Evolutionary conservation across 2,888 invertebrate species (phyloP).

Genomic region (Synanthedon formicaeformis): DNA sequence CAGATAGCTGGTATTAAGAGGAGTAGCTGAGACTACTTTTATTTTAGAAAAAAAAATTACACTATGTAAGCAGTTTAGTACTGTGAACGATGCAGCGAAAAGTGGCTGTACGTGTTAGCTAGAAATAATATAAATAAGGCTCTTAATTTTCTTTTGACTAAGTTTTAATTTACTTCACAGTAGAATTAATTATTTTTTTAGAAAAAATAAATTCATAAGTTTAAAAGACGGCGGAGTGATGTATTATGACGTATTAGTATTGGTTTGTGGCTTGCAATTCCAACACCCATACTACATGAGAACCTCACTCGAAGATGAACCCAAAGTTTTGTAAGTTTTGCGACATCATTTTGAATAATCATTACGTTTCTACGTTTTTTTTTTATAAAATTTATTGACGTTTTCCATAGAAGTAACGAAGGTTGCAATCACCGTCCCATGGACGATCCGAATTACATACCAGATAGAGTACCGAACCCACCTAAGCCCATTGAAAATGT

Average conservation of each 20-base stretch:
- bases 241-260: slow-evolving; percentile 68
- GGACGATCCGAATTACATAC: slow-evolving; percentile 40
- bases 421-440: slow-evolving; percentile 40
- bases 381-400: too few species aligned
- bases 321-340: slow-evolving; percentile 31
- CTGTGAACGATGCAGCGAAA: too few species aligned
- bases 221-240: slow-evolving; percentile 54
- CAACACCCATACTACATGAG: slow-evolving; percentile 63
- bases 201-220: slow-evolving; percentile 70
- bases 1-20: too few species aligned
- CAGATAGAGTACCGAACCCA: slow-evolving; percentile 32
- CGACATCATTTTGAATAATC: background rate
- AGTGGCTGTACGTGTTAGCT: too few species aligned
- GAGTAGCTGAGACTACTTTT: too few species aligned
- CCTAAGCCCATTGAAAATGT: slow-evolving; percentile 70
- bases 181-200: slow-evolving; percentile 11
- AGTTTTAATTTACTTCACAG: too few species aligned
- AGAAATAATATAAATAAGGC: too few species aligned
- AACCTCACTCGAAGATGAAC: slow-evolving; percentile 30
- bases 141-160: too few species aligned
- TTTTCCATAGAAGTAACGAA: slow-evolving; percentile 24
- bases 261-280: slow-evolving; percentile 71
- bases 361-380: background rate
- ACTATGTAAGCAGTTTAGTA: too few species aligned
- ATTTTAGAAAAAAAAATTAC: too few species aligned